These are phyloP conservation scores for Nyctalus aviator DNA, from an alignment of 2,797 vertebrate species.

Conservation along the genomic window DNA sequence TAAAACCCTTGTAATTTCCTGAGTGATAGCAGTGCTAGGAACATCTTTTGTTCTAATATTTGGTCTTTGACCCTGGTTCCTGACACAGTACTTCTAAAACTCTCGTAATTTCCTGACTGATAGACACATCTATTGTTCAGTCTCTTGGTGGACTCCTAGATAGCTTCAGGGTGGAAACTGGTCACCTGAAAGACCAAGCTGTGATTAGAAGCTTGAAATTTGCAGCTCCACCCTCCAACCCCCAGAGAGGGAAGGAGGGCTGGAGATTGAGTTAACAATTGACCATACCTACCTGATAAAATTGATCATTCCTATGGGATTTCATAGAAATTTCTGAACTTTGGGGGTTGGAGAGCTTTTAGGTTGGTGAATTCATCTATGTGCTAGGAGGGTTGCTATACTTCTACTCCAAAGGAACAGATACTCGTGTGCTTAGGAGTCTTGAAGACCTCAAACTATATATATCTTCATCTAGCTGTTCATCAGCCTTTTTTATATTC, in stretches of 20 bases:
- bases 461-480: not conserved
- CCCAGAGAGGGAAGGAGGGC: not conserved
- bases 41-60: not conserved
- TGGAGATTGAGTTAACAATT: not conserved
- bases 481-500: not conserved
- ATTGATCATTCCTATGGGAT: not conserved
- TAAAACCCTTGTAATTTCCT: constrained; percentile 22
- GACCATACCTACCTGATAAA: not conserved
- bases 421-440: not conserved
- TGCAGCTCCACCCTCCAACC: no score
- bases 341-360: not conserved
- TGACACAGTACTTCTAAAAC: not conserved
- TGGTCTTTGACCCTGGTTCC: constrained; percentile 11
- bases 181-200: not conserved
- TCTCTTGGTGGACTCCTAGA: not conserved
- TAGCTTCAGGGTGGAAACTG: not conserved
- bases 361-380: not conserved
- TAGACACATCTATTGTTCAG: not conserved
- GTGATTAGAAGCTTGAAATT: not conserved
- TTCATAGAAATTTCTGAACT: not conserved
- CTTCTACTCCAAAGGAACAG: not conserved
- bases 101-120: not conserved
- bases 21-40: not conserved
- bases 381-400: no score
- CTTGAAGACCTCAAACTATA: not conserved